phyloP scores from a whole-genome alignment of 2,797 vertebrate species.

The Halcyon chelicuti region DNA sequence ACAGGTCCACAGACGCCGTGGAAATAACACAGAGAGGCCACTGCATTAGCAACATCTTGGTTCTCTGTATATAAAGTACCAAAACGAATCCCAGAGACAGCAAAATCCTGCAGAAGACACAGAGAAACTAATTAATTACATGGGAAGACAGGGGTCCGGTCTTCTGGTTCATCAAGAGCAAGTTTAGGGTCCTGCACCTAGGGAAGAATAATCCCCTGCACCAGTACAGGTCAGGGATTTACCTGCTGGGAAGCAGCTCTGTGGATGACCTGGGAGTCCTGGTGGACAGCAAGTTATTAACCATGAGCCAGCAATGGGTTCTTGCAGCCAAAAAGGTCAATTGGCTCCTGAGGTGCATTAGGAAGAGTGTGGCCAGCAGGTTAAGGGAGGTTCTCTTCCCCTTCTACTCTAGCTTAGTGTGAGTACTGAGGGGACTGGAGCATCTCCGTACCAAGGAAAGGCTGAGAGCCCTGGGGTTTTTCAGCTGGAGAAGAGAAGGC shows the following conservation, averaged over 20 bases:
- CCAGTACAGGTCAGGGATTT: not conserved
- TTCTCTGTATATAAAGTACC: conserved; percentile 92
- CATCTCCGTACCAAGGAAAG: not conserved
- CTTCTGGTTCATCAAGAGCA: not conserved
- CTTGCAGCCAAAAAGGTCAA: not conserved
- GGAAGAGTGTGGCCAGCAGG: not conserved
- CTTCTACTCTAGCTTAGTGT: not conserved
- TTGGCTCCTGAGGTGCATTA: not conserved
- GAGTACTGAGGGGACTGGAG: not conserved
- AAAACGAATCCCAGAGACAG: conserved; percentile 89
- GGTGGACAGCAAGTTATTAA: not conserved
- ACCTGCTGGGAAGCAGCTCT: not conserved
- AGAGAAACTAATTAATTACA: not conserved
- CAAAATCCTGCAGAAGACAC: conserved; percentile 88
- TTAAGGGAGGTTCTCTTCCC: not conserved
- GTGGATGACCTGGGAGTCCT: not conserved
- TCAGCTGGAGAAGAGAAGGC: not conserved
- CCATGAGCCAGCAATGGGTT: not conserved
- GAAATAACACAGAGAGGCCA: conserved; percentile 87
- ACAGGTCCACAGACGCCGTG: conserved; percentile 88
- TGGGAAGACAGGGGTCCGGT: not conserved
- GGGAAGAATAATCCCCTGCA: not conserved
- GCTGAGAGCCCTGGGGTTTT: not conserved
- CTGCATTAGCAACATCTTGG: conserved; percentile 86
- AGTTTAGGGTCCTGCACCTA: not conserved